Conservation (phyloP, 2,888 invertebrate species). For the Gasteruption jaculator region DNA sequence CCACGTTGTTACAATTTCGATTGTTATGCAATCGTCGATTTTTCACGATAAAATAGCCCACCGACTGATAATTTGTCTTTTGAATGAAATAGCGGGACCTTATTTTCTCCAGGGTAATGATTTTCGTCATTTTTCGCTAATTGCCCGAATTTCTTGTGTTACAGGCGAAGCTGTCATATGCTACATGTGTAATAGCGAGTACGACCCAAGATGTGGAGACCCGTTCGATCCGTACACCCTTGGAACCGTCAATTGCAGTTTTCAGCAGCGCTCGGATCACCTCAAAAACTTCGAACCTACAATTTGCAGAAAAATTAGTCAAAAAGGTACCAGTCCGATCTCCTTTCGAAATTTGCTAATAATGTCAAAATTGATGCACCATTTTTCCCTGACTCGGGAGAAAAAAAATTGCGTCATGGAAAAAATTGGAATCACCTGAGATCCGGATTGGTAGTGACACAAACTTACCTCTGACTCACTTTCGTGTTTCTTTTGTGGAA, state of each 20-base stretch:
- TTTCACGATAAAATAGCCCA: background rate
- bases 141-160: conserved; percentile 19
- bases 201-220: conserved; percentile 84
- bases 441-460: background rate
- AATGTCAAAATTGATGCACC: background rate
- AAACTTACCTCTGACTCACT: background rate
- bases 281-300: conserved; percentile 60
- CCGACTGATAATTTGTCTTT: no score
- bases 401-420: no score
- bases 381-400: background rate
- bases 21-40: no score
- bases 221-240: conserved; percentile 83
- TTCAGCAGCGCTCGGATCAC: conserved; percentile 68
- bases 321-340: conserved; percentile 60
- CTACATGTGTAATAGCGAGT: conserved; percentile 88
- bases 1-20: no score
- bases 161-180: conserved; percentile 67
- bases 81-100: no score
- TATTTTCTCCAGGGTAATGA: no score
- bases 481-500: background rate
- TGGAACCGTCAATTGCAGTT: conserved; percentile 79
- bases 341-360: no score
- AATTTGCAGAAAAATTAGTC: conserved; percentile 78
- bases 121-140: background rate
- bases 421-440: background rate